A percentile compares a stretch with the other conserved stretches of the same genome.
Conservation (phyloP, 2,797 vertebrate species). For the Microhierax caerulescens region DNA sequence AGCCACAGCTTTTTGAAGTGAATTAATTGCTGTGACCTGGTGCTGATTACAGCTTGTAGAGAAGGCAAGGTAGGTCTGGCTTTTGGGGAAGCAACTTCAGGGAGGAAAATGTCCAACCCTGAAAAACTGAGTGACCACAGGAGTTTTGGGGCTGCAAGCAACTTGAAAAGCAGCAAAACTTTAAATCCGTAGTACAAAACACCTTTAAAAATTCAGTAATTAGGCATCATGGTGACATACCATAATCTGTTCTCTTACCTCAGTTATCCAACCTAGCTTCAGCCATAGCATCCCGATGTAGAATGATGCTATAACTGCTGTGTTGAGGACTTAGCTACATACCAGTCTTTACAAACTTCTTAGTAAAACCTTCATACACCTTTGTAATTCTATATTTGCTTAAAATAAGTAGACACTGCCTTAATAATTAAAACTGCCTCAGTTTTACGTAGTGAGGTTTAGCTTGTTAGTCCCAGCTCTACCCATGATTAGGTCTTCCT, state of each 20-base stretch:
- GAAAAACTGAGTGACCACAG: background rate
- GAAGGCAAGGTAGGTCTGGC: background rate
- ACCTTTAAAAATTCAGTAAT: background rate
- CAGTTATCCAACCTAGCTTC: background rate
- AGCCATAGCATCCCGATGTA: background rate
- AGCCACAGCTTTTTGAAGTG: slow-evolving; percentile 25
- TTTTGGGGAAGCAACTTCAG: background rate
- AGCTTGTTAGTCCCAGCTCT: background rate
- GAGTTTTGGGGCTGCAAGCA: background rate
- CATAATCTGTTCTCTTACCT: background rate
- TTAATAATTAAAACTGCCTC: background rate
- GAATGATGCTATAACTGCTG: background rate
- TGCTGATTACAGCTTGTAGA: slow-evolving; percentile 19
- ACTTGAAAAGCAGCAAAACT: background rate
- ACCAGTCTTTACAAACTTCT: background rate
- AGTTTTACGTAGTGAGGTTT: fast-evolving
- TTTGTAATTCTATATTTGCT: background rate
- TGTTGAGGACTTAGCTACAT: background rate
- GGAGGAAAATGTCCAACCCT: background rate
- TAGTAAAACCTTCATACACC: background rate
- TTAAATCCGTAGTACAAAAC: background rate
- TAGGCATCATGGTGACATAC: background rate
- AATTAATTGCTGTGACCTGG: slow-evolving; percentile 61
- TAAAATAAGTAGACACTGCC: background rate
- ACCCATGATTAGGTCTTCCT: background rate